Evolutionary conservation across 2,888 invertebrate genomes (phyloP).

Genomic region (Agapetus fuscipes): DNA sequence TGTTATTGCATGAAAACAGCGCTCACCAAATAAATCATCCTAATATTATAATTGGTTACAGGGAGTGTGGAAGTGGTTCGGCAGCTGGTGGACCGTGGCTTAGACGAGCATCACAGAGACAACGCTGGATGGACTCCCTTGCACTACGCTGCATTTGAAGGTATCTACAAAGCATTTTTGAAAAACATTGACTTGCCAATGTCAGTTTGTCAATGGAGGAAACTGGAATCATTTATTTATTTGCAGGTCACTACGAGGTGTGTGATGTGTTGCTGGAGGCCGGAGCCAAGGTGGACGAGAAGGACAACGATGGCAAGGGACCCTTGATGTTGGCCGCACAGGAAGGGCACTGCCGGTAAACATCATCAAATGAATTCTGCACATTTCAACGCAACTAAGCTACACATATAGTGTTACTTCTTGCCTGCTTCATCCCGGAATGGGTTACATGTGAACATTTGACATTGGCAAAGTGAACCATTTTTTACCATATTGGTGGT

Average conservation of each 20-base stretch:
- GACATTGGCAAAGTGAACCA: no score
- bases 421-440: no score
- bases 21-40: no score
- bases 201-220: no score
- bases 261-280: constrained; percentile 75
- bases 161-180: constrained; percentile 26
- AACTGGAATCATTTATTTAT: no score
- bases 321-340: constrained; percentile 83
- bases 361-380: no score
- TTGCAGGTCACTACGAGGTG: constrained; percentile 67
- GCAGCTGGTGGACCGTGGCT: constrained; percentile 76
- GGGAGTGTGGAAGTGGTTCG: constrained; percentile 80
- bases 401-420: no score
- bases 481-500: no score
- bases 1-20: no score
- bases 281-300: constrained; percentile 79
- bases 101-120: constrained; percentile 82
- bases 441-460: no score
- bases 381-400: no score
- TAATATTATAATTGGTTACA: no score
- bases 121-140: constrained; percentile 96
- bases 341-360: constrained; percentile 57
- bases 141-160: constrained; percentile 93
- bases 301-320: constrained; percentile 86
- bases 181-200: background rate